phyloP scores from a whole-genome alignment of 1,140 invertebrate species.

The Akabosia matsudoensis region DNA sequence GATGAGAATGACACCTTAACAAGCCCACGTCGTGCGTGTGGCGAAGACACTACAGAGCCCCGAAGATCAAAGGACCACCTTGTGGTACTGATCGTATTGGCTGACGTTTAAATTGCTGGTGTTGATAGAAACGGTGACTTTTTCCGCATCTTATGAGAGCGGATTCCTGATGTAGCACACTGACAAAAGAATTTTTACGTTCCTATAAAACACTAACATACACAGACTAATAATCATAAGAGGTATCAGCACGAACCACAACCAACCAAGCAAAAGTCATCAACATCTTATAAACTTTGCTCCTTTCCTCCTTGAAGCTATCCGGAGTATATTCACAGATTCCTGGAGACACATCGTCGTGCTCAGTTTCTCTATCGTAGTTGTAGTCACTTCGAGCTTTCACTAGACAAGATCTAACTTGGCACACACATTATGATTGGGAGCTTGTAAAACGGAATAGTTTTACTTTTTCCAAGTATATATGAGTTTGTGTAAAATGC shows the following conservation, averaged over 20 bases:
- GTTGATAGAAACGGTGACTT: not conserved
- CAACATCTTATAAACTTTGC: no score
- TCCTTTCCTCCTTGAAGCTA: no score
- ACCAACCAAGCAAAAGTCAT: not conserved
- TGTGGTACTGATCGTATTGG: not conserved
- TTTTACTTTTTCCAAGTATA: not conserved
- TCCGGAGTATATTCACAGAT: no score
- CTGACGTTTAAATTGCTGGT: not conserved
- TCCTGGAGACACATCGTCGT: no score
- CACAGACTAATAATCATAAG: not conserved
- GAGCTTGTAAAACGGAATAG: not conserved
- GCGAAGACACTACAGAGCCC: not conserved
- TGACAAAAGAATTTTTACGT: not conserved
- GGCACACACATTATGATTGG: not conserved
- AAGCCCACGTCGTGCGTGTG: slow-evolving; percentile 9
- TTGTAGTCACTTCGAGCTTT: no score
- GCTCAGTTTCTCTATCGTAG: no score
- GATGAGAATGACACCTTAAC: not conserved
- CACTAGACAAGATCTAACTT: not conserved
- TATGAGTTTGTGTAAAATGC: no score
- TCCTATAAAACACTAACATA: not conserved
- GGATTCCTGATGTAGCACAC: not conserved
- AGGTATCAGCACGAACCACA: not conserved
- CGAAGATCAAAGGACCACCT: not conserved
- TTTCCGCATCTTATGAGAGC: no score